A percentile compares a stretch with the other conserved stretches of the same genome.
Evolutionary conservation across 2,113 vertebrate species (phyloP).

Genomic region (Sphaerodactylus townsendi): DNA sequence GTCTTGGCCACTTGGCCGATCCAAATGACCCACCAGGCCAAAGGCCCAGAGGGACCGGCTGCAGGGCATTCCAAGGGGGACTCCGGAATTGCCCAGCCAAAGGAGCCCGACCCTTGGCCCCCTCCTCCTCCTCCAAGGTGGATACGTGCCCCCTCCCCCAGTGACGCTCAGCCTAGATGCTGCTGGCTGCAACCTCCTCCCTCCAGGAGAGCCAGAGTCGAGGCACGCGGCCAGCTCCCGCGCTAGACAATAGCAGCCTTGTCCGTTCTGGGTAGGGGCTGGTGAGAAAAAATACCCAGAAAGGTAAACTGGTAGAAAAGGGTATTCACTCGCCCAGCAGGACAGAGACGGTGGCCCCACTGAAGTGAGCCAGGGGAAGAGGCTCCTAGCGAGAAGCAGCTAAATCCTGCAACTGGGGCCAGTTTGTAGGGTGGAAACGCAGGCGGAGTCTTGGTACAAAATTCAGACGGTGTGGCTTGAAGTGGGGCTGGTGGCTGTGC

Average conservation of each 20-base stretch:
- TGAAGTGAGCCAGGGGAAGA: not conserved
- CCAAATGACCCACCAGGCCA: too few species aligned
- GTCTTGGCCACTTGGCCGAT: too few species aligned
- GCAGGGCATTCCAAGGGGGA: not conserved
- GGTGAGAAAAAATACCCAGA: not conserved
- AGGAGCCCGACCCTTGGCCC: not conserved
- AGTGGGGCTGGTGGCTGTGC: too few species aligned
- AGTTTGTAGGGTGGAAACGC: too few species aligned
- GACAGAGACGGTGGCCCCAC: too few species aligned
- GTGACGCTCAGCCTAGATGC: not conserved
- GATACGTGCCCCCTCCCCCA: not conserved
- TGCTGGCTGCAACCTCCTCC: not conserved
- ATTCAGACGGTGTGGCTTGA: too few species aligned
- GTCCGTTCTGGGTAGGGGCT: not conserved
- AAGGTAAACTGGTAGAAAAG: not conserved
- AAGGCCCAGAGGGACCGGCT: too few species aligned
- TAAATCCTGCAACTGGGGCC: too few species aligned
- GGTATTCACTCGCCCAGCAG: not conserved
- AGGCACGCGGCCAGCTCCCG: conserved; percentile 7
- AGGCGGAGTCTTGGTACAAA: too few species aligned
- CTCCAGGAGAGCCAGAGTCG: not conserved
- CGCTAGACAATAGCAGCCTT: conserved; percentile 50
- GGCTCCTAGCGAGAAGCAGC: not conserved
- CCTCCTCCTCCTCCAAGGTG: not conserved
- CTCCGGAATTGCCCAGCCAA: too few species aligned